Conservation (phyloP, 1,140 invertebrate genomes). For the Propsilocerus akamusi region DNA sequence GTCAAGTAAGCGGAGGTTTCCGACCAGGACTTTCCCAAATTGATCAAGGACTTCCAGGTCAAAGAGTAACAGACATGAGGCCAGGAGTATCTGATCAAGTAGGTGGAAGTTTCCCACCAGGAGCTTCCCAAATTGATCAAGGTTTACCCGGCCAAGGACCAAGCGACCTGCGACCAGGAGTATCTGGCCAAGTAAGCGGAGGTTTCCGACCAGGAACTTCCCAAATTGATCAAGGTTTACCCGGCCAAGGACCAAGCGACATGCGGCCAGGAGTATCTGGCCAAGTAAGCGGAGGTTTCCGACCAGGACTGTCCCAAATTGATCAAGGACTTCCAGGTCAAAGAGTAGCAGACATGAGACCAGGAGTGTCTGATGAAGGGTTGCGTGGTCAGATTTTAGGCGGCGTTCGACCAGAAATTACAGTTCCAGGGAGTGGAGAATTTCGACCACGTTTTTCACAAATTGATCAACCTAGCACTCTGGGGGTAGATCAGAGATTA, state of each 20-base stretch:
- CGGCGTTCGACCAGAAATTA: not conserved
- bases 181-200: not conserved
- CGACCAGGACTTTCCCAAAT: not conserved
- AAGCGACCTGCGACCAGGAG: too few species aligned
- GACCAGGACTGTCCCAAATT: not conserved
- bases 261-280: slow-evolving; percentile 1
- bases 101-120: not conserved
- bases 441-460: too few species aligned
- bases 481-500: too few species aligned
- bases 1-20: not conserved
- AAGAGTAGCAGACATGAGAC: not conserved
- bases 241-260: slow-evolving; percentile 4
- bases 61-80: not conserved
- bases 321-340: not conserved
- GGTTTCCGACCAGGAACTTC: not conserved
- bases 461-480: too few species aligned
- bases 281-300: too few species aligned
- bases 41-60: not conserved
- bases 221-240: not conserved
- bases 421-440: not conserved
- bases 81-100: too few species aligned
- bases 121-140: too few species aligned
- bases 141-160: too few species aligned
- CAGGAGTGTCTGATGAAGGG: not conserved
- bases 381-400: not conserved